Evolutionary conservation across 1,140 invertebrate species (phyloP), one percentile per base, ranked within the genome.

Genomic region (Zaprionus ghesquierei): DNA sequence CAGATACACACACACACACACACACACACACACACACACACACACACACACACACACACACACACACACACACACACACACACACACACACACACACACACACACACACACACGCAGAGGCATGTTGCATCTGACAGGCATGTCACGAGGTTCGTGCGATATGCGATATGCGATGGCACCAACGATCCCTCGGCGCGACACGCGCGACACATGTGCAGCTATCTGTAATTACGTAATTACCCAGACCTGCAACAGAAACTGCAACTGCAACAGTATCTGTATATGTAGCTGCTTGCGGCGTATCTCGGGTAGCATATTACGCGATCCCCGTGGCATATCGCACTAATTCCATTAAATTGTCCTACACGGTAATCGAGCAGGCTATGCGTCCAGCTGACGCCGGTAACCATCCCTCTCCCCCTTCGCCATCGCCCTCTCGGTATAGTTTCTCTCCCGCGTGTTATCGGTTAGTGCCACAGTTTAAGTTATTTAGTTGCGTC

Each of bases 311-410:
- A 49, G 27, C 51, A 59, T 38, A n/a, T 15, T n/a, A n/a, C 4
- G 35, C 35, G 35, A 38, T 38, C 35, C 35, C 58, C 54, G 41
- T 59, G 41, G 58, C 77, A 68, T 86, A 86, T 86, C 78, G 62
- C 76, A 87, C 82, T 87, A 87, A 87, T 87, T 87, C 84, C 84
- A 87, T 87, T 87, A 87, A 87, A 87, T 87, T 87, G 82, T 77
- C 75, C 71, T 74, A 73, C 79, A 82, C 81, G 79, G 59, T n/a
- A 65, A 72, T 71, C 66, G 66, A 29, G 23, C 18, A 3, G 53
- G 38, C 38, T 10, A 2, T 18, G 38, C 18, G 76, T 60, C 79
- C 82, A 82, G 84, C 75, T 82, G 84, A 81, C 82, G 76, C 64
- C 29, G 35, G 18, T n/a, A 9, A 35, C 3, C 25, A 15, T 44